Evolutionary conservation across 1,140 invertebrate genomes (phyloP), one percentile per base, ranked within the genome.

Genomic region (Hyposmocoma kahamanoa): DNA sequence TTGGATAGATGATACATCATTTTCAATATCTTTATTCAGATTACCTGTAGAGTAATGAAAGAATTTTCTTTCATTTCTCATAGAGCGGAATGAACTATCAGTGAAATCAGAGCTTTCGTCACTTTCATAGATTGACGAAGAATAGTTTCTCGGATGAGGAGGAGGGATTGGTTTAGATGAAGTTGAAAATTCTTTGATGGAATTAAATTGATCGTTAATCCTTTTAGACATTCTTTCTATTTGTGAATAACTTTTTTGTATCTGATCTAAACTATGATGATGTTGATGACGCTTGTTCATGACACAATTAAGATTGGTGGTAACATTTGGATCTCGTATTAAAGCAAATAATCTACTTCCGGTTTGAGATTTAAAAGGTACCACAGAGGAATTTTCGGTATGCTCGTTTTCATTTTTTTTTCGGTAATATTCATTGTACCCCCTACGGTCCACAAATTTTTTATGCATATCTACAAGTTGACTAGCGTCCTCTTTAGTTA

Each of bases 381-480:
- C 51, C n/a, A 59, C 52, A 21, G 60, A 58, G 9, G 57, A 39
- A 39, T 50, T 66, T 13, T 69, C 53, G n/a, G 47, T 22, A 26
- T 46, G 20, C 15, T 55, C 42, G 24, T 20, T 15, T 5, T 56
- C 24, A 28, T 24, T 50, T 52, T 47, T 59, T 19, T 54, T 53
- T n/a, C n/a, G n/a, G n/a, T n/a, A n/a, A 59, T 90, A 91, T 13
- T 66, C 58, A 15, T 68, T 86, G 60, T 90, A 91, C 6, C 87
- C 87, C 43, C 88, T 87, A 19, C 91, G 80, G 50, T 92, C 89
- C 1, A 91, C 58, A 62, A 90, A 92, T 62, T 93, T 93, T 28
- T 85, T 87, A 60, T 93, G 91, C 26, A 91, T 87, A 56, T 93
- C 91, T 10, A 92, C 73, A 28, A 93, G 72, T 48, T 90, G 88